Evolutionary conservation across 2,888 invertebrate species (phyloP).

Genomic region (Phalangium opilio): DNA sequence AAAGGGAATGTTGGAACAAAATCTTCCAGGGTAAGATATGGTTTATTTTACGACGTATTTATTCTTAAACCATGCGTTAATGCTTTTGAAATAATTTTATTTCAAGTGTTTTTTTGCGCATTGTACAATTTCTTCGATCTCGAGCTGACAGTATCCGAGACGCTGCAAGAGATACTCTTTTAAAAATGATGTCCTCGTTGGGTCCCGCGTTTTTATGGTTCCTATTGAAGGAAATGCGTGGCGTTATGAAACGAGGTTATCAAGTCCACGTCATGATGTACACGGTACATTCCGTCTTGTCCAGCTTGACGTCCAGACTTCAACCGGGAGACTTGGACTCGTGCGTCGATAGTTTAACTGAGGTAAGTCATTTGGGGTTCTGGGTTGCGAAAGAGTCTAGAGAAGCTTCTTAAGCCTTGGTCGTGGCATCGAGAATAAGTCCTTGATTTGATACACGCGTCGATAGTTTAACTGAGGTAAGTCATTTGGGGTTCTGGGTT

Average conservation of each 20-base stretch:
- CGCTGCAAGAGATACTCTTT: conserved; percentile 73
- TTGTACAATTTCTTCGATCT: conserved; percentile 79
- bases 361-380: conserved; percentile 40
- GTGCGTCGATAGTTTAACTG: conserved; percentile 56
- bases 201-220: conserved; percentile 64
- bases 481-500: too few relatives aligned
- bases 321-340: conserved; percentile 61
- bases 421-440: too few relatives aligned
- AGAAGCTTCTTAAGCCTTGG: too few relatives aligned
- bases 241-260: conserved; percentile 69
- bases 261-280: conserved; percentile 83
- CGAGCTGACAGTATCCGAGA: conserved; percentile 71
- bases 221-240: conserved; percentile 61
- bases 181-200: conserved; percentile 69
- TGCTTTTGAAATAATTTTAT: conserved; percentile 24
- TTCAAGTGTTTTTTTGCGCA: conserved; percentile 50
- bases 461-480: conserved; percentile 54
- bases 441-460: conserved; percentile 68
- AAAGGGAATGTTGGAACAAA: conserved; percentile 50
- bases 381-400: too few relatives aligned
- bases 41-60: neutral
- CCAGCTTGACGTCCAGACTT: conserved; percentile 51
- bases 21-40: conserved; percentile 67
- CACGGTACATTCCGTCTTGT: conserved; percentile 68
- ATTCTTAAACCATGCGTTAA: neutral